A percentile compares a stretch with the other conserved stretches of the same genome.
These are phyloP conservation scores for Bombus superbus DNA, from an alignment of 1,140 invertebrate species.

Conservation along the genomic window DNA sequence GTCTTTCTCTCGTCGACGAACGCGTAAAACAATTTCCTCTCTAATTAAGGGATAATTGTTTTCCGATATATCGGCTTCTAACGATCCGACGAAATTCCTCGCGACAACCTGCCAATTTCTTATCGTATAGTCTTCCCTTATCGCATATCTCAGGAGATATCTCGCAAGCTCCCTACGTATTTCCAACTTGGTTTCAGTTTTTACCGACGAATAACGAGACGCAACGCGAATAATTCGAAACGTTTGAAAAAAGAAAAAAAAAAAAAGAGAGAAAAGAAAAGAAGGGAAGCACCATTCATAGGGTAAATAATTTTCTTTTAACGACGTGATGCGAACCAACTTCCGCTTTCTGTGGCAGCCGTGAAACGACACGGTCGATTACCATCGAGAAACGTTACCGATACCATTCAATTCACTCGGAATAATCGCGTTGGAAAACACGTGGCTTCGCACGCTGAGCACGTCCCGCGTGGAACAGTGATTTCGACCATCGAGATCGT, in stretches of 20 bases:
- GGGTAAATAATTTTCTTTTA: background rate
- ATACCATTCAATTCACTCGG: slow-evolving; percentile 17
- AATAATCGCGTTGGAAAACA: background rate
- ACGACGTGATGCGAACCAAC: background rate
- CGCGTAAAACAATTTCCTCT: background rate
- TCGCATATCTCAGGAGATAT: no score
- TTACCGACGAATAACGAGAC: no score
- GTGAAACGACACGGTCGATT: slow-evolving; percentile 14
- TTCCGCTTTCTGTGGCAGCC: background rate
- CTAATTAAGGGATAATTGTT: slow-evolving; percentile 28
- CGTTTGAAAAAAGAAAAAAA: background rate
- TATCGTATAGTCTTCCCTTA: no score
- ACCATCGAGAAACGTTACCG: slow-evolving; percentile 8
- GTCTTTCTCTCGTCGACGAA: background rate
- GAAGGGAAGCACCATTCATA: no score
- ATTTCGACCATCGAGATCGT: background rate
- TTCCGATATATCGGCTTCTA: slow-evolving; percentile 1
- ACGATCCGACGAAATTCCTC: background rate
- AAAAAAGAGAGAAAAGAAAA: no score
- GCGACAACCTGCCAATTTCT: background rate
- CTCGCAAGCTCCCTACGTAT: no score
- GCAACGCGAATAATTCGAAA: background rate
- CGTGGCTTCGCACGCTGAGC: background rate
- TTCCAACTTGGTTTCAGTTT: no score
- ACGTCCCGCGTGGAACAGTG: slow-evolving; percentile 2